Base-by-base conservation (phyloP, 2,113 vertebrate genomes). In the Corythaixoides concolor region DNA sequence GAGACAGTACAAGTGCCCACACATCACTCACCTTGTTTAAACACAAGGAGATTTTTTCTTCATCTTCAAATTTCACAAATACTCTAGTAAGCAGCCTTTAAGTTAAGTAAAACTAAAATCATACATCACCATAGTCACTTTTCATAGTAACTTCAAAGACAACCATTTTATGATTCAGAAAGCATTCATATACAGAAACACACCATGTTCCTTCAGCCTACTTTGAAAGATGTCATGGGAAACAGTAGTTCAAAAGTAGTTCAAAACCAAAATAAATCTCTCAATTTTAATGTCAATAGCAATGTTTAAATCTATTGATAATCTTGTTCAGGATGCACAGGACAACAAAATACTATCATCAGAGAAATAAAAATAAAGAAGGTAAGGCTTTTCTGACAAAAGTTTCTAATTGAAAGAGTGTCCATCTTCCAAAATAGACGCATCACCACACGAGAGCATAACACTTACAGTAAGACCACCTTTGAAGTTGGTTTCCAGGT, bases 171-270 rank as follows among this genome's bases (percentile, higher is more conserved):
- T 2, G 15, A 12, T 24, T 56, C 17, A 56, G 69, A 82, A 91
- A 82, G 9, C 2, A 70, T 35, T 82, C 17, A 50, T 30, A 32
- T 28, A 47, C 13, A 64, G 45, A 77, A 80, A 76, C 30, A 26
- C 4, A 32, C 4, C 4, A 5, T 9, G 3, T 37, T 80, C 7
- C 37, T 80, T 74, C 27, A 74, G 20, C 8, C 4, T 50, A 0
- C 30, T 72, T 81, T 49, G 64, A 50, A 81, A 81, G 26, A n/a
- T 21, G 10, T 20, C 26, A 28, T 47, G 5, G 15, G 9, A 70
- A 74, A 88, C 24, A 33, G 33, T n/a, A n/a, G n/a, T n/a, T n/a
- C n/a, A 39, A 4, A 59, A 74, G 3, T 15, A 60, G 3, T 85
- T 85, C 28, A 73, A 83, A 91, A 35, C 8, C 11, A 52, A 91